These are phyloP conservation scores for Emmelina monodactyla DNA, from an alignment of 2,888 invertebrate species.

Conservation along the genomic window DNA sequence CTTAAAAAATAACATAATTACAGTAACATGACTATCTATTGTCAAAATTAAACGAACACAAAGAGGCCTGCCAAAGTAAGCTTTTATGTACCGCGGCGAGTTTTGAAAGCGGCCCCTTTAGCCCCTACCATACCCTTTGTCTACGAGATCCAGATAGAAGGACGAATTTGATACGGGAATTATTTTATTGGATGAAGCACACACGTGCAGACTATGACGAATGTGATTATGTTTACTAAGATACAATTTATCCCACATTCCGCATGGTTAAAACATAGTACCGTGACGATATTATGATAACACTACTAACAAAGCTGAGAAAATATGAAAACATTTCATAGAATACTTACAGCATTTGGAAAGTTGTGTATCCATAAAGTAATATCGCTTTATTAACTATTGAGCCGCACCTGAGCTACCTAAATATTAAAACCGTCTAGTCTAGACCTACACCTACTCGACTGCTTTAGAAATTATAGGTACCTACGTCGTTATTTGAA, in stretches of 20 bases:
- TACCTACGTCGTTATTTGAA: too few species aligned
- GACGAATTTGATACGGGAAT: conserved; percentile 66
- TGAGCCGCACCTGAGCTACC: too few species aligned
- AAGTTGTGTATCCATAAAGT: too few species aligned
- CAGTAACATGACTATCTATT: conserved; percentile 36
- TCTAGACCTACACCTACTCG: too few species aligned
- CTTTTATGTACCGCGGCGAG: conserved; percentile 52
- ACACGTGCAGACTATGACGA: conserved; percentile 64
- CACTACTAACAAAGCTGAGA: too few species aligned
- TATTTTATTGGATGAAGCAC: conserved; percentile 61
- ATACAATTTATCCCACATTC: conserved; percentile 62
- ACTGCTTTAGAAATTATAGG: too few species aligned
- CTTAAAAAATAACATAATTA: conserved; percentile 28
- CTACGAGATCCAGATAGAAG: conserved; percentile 62
- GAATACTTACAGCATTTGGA: too few species aligned
- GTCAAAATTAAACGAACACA: conserved; percentile 35
- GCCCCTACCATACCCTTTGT: conserved; percentile 48
- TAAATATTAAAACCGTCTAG: too few species aligned
- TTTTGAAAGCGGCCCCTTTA: conserved; percentile 55
- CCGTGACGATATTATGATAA: conserved; percentile 25
- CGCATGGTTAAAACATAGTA: conserved; percentile 35
- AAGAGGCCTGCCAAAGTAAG: conserved; percentile 31
- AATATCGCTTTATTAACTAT: too few species aligned
- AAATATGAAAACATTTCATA: too few species aligned
- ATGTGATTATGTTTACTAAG: conserved; percentile 55